Percentiles rank a stretch among this genome's conserved stretches.
phyloP scores from a whole-genome alignment of 2,113 vertebrate species.

The Tachysurus fulvidraco region DNA sequence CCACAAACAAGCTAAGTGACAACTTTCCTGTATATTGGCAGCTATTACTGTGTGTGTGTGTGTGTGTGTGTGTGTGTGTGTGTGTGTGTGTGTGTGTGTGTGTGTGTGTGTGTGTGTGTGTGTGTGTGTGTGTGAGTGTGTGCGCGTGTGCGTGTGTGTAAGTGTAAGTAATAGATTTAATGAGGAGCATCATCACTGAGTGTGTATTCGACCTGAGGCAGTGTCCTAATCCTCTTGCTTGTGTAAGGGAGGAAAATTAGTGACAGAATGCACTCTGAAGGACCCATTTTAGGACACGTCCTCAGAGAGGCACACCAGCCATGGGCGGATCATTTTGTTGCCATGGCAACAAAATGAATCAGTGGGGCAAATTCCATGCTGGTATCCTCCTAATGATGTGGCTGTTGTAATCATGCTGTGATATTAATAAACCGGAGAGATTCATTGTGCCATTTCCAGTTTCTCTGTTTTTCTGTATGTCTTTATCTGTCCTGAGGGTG shows the following conservation, averaged over 20 bases:
- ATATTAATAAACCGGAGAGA: constrained; percentile 11
- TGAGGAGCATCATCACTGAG: background rate
- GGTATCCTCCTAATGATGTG: constrained; percentile 10
- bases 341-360: constrained; percentile 19
- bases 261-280: constrained; percentile 7
- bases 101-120: background rate
- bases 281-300: constrained; percentile 15
- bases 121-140: constrained; percentile 14
- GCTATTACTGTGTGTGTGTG: background rate
- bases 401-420: constrained; percentile 36
- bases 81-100: background rate
- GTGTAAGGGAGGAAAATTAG: background rate
- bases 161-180: background rate
- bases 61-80: constrained; percentile 2
- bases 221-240: constrained; percentile 5
- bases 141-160: background rate
- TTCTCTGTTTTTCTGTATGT: background rate
- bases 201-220: background rate
- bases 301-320: background rate
- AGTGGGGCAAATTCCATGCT: background rate
- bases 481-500: background rate
- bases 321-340: constrained; percentile 26
- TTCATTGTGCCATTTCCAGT: background rate
- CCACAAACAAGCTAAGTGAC: background rate
- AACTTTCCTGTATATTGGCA: background rate